Conservation (phyloP, 2,113 vertebrate species). For the Nibea albiflora region DNA sequence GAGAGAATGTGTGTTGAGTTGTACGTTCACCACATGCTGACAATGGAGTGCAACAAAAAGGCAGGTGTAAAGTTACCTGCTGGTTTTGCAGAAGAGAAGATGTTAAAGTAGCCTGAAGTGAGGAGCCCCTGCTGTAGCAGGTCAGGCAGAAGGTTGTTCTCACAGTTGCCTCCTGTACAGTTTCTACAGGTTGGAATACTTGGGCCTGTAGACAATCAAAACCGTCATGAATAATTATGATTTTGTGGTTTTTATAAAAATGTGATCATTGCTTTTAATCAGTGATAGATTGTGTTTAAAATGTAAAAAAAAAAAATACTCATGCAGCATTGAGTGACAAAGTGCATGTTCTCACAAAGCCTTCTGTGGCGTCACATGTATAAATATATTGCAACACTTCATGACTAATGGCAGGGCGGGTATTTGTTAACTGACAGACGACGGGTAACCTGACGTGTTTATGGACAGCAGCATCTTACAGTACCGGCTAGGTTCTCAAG, state of each 20-base stretch:
- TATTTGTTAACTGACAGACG: slow-evolving; percentile 8
- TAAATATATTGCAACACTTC: neutral
- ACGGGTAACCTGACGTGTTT: neutral
- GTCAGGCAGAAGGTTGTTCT: slow-evolving; percentile 68
- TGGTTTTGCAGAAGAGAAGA: slow-evolving; percentile 67
- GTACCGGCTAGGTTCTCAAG: slow-evolving; percentile 76
- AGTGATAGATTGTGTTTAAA: neutral
- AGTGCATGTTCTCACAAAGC: neutral
- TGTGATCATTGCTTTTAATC: neutral
- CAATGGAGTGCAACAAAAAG: neutral
- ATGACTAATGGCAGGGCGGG: neutral
- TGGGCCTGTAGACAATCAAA: slow-evolving; percentile 33
- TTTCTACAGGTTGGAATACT: slow-evolving; percentile 68
- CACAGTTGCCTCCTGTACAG: slow-evolving; percentile 58
- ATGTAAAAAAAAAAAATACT: neutral
- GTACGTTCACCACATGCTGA: neutral
- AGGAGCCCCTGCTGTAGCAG: slow-evolving; percentile 61
- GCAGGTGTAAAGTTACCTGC: slow-evolving; percentile 43
- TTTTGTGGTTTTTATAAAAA: neutral
- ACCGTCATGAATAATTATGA: neutral
- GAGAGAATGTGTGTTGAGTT: neutral
- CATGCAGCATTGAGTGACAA: neutral
- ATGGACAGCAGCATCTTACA: neutral
- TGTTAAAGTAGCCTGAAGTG: slow-evolving; percentile 77
- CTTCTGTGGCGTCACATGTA: neutral